These are phyloP conservation scores for Laticauda colubrina DNA, from an alignment of 2,113 vertebrate species.

Conservation along the genomic window DNA sequence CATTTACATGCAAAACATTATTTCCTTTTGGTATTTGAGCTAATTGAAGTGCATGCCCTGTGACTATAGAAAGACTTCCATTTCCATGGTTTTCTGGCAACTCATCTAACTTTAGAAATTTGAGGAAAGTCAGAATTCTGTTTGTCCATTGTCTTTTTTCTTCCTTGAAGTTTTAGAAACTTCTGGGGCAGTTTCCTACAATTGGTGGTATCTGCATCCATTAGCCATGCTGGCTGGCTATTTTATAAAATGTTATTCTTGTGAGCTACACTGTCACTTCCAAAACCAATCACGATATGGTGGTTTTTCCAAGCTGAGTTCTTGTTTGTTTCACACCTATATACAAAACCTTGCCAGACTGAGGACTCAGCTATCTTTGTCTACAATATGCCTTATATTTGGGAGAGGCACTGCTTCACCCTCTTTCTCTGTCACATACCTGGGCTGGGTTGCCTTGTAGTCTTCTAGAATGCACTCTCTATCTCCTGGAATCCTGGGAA, in stretches of 20 bases:
- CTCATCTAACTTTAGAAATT: not conserved
- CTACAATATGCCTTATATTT: not conserved
- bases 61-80: not conserved
- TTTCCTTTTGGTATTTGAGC: not conserved
- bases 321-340: not conserved
- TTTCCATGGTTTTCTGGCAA: not conserved
- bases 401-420: not conserved
- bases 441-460: not conserved
- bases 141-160: not conserved
- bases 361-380: not conserved
- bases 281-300: not conserved
- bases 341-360: not conserved
- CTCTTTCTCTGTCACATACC: not conserved
- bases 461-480: not conserved
- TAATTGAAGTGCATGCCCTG: not conserved
- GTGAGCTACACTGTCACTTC: not conserved
- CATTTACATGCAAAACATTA: not conserved
- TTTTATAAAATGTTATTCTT: not conserved
- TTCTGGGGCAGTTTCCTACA: not conserved
- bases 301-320: not conserved
- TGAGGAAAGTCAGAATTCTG: not conserved
- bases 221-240: not conserved
- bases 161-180: not conserved
- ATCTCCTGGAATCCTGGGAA: not conserved
- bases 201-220: not conserved